A percentile compares a stretch with the other conserved stretches of the same genome.
phyloP scores from a whole-genome alignment of 2,797 vertebrate species.

The Smutsia gigantea region DNA sequence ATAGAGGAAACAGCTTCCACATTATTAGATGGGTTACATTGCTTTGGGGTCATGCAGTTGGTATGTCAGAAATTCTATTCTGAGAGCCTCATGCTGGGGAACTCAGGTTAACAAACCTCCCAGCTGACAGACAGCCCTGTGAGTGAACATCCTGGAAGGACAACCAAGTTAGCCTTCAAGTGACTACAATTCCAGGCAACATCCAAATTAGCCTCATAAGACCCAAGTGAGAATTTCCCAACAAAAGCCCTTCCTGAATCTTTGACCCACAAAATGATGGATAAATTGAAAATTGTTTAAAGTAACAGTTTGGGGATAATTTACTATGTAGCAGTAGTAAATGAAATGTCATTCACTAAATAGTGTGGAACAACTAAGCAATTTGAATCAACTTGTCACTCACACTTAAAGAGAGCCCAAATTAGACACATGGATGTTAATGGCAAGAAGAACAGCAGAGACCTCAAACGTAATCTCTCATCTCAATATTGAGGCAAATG shows the following conservation, averaged over 20 bases:
- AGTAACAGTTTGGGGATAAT: background rate
- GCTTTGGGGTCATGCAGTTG: background rate
- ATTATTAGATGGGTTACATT: background rate
- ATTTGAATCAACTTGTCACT: background rate
- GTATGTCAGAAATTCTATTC: background rate
- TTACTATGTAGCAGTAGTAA: background rate
- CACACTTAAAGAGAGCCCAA: background rate
- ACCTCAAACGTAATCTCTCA: background rate
- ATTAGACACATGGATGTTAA: background rate
- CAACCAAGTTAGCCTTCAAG: background rate
- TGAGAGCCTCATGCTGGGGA: background rate
- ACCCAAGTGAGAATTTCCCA: background rate
- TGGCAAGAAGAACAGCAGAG: background rate
- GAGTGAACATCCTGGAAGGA: background rate
- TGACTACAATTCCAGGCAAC: background rate
- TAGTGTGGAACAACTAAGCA: background rate
- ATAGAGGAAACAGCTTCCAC: background rate
- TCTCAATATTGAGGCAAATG: background rate
- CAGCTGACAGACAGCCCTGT: background rate
- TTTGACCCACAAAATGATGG: background rate
- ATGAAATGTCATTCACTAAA: background rate
- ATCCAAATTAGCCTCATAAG: background rate
- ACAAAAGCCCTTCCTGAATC: background rate
- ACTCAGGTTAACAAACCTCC: background rate
- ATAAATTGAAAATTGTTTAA: background rate